Evolutionary conservation across 2,888 invertebrate species (phyloP), one percentile per base, ranked within the genome.

Genomic region (Leptothorax acervorum): DNA sequence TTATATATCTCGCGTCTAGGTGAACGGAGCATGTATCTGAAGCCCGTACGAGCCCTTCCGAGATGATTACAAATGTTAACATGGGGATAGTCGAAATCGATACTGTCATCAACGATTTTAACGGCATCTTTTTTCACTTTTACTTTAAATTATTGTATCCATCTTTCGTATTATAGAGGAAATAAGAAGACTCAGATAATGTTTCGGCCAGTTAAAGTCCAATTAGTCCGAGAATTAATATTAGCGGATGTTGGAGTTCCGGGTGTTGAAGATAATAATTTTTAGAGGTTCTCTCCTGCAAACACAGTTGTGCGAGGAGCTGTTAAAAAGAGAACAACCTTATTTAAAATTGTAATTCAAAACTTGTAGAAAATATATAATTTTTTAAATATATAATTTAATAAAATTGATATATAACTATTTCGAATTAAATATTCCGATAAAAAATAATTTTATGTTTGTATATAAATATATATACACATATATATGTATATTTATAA

Each of bases 231-330:
- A 55, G 42, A n/a, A 53, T 31, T 53, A 55, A 39, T 28, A 35
- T 11, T 31, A 18, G 8, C 42, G 42, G 68, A 68, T 55, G 15
- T 65, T 53, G 45, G 1, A 53, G 45, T 31, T 78, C 55, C 65
- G 39, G 18, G 9, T 18, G 23, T 9, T 55, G 55, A 55, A 78
- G 55, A 55, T 53, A 53, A 74, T 45, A 53, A 66, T 57, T 55
- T 68, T 78, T 18, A 3, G 3, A 35, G 28, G 2, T 35, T 62
- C 35, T 15, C 6, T 8, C 6, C 1, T 6, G 28, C 3, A n/a
- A 28, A 28, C 5, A 4, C 8, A n/a, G 1, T 42, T 66, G 4
- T 9, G 15, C 15, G 45, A 62, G 28, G 15, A 15, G 15, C 6
- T 23, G 0, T 68, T 48, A 11, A 68, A 66, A 62, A 18, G 31